These are phyloP conservation scores for Neoseiulus cucumeris DNA, from an alignment of 1,140 invertebrate genomes.

Conservation along the genomic window DNA sequence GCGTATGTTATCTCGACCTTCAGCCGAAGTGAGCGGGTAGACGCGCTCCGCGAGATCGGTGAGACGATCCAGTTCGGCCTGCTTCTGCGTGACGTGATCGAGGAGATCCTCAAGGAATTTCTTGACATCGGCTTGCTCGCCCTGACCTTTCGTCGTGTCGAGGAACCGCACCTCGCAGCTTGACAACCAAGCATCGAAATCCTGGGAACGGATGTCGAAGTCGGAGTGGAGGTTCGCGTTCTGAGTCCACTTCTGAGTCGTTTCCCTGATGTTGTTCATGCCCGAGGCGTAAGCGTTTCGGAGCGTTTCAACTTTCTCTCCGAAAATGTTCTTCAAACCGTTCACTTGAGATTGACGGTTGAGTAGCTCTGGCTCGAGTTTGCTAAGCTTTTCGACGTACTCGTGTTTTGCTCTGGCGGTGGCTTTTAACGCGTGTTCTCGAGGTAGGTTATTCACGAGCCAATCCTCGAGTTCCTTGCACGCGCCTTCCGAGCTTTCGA, in stretches of 20 bases:
- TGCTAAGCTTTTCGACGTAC: constrained; percentile 54
- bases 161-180: background rate
- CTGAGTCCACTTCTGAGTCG: constrained; percentile 1
- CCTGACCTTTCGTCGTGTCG: background rate
- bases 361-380: constrained; percentile 17
- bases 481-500: constrained; percentile 53
- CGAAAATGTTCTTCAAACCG: background rate
- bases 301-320: background rate
- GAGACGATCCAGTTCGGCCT: constrained; percentile 57
- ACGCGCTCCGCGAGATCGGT: constrained; percentile 73
- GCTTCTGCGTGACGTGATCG: constrained; percentile 56
- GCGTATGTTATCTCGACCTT: constrained; percentile 70
- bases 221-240: constrained; percentile 4
- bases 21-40: constrained; percentile 74
- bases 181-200: background rate
- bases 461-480: constrained; percentile 54
- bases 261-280: background rate
- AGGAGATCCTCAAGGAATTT: constrained; percentile 37
- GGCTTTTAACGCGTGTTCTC: constrained; percentile 71
- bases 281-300: background rate
- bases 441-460: constrained; percentile 59
- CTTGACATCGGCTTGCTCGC: background rate
- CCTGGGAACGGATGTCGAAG: background rate
- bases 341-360: background rate
- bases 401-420: constrained; percentile 54